phyloP scores from a whole-genome alignment of 2,113 vertebrate genomes.

The Trichomycterus rosablanca region DNA sequence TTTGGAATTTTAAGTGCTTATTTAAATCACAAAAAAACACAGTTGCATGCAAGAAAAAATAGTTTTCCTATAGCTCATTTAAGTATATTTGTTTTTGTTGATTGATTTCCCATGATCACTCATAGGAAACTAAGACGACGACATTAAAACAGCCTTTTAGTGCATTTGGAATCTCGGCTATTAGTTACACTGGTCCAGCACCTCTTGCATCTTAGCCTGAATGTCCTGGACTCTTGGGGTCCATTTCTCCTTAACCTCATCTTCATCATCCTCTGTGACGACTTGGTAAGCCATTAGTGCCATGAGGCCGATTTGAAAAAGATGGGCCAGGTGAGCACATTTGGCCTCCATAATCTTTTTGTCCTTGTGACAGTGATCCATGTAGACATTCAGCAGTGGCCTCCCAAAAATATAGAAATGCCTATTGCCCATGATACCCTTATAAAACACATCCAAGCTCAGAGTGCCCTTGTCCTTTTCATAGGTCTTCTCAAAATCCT shows the following conservation, averaged over 20 bases:
- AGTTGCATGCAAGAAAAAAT: constrained; percentile 7
- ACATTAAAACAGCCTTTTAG: neutral
- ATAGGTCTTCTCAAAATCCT: constrained; percentile 58
- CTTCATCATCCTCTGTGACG: constrained; percentile 69
- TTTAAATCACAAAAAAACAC: neutral
- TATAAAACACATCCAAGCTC: constrained; percentile 66
- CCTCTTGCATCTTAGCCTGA: constrained; percentile 69
- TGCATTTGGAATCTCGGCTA: constrained; percentile 18
- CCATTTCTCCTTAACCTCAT: constrained; percentile 67
- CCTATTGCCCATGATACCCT: constrained; percentile 55
- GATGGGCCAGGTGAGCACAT: constrained; percentile 65
- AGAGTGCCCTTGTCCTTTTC: constrained; percentile 59
- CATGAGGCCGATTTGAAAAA: constrained; percentile 73
- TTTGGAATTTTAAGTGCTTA: constrained; percentile 27
- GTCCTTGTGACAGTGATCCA: constrained; percentile 58
- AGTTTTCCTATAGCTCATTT: constrained; percentile 9
- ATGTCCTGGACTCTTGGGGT: constrained; percentile 60
- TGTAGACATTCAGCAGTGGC: constrained; percentile 62
- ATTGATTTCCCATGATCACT: constrained; percentile 5
- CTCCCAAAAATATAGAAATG: constrained; percentile 50
- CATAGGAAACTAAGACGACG: constrained; percentile 16
- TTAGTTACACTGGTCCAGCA: constrained; percentile 60
- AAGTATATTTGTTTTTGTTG: constrained; percentile 5
- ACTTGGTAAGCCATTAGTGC: constrained; percentile 69
- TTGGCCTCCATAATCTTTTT: constrained; percentile 62